Evolutionary conservation across 2,888 invertebrate species (phyloP).

Genomic region (Polydrusus pterygomalis): DNA sequence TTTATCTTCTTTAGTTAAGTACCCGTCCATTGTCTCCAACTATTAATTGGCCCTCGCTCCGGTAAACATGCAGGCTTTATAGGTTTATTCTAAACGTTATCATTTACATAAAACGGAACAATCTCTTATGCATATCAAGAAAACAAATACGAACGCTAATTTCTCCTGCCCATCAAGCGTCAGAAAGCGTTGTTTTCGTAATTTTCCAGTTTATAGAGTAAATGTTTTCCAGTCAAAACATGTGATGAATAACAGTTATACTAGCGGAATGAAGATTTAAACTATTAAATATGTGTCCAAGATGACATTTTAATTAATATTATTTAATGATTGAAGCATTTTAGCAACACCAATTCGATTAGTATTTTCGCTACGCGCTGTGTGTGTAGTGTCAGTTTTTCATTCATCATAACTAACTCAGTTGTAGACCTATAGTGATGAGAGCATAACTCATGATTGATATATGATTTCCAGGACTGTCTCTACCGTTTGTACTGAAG

Average conservation of each 20-base stretch:
- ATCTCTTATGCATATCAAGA: conserved; percentile 17
- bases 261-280: conserved; percentile 29
- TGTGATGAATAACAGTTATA: conserved; percentile 20
- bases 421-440: too few relatives aligned
- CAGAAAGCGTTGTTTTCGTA: conserved; percentile 11
- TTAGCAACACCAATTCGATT: conserved; percentile 15
- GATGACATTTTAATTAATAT: conserved; percentile 29
- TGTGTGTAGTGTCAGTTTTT: too few relatives aligned
- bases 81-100: background rate
- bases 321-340: conserved; percentile 14
- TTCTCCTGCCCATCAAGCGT: conserved; percentile 25
- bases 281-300: conserved; percentile 24
- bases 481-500: too few relatives aligned
- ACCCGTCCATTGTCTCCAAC: too few relatives aligned
- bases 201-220: conserved; percentile 23
- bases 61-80: background rate
- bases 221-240: conserved; percentile 22
- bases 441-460: too few relatives aligned
- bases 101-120: background rate
- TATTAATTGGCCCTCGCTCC: background rate
- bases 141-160: conserved; percentile 10
- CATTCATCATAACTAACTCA: too few relatives aligned
- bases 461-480: too few relatives aligned
- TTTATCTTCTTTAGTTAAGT: too few relatives aligned
- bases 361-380: too few relatives aligned